Base-by-base conservation (phyloP, 1,140 invertebrate genomes). In the Aphidius ervi region DNA sequence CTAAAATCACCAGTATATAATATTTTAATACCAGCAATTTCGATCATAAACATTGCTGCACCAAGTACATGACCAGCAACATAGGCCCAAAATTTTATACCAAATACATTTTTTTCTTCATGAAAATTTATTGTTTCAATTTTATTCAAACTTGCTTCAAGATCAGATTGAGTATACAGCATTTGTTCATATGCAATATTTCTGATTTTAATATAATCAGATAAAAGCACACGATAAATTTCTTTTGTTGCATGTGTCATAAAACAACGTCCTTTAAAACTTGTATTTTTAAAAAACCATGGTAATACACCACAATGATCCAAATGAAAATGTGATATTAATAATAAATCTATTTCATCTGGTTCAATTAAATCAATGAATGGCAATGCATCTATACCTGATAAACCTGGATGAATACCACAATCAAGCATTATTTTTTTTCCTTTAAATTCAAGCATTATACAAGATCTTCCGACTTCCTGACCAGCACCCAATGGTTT, bases 241-340 rank as follows among this genome's bases (percentile, higher is more conserved):
- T 97, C 97, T 85, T 99, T 99, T 0, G 98, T 98, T 3, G 98
- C 97, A 77, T 99, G 98, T 0, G 98, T 99, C 98, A 99, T 99
- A 72, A 98, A 99, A 76, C 97, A 99, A 63, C 95, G 84, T 5
- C 97, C 97, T 75, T 96, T 97, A 73, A 99, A 99, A 57, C 90
- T 94, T 0, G 98, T 99, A 75, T 99, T 99, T 69, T 91, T 88
- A 10, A 99, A 81, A 75, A 99, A 98, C 94, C 96, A 99, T 0
- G 98, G 98, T 59, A 99, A 78, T 0, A 96, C 97, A 20, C 98
- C 98, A 73, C 93, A 96, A 78, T 99, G 98, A 74, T 99, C 98
- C 72, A 99, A 84, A 82, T 99, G 98, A 80, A 99, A 99, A 82
- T 99, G 97, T 65, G 95, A 97, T 65, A 99, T 93, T 4, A 99